These are phyloP conservation scores for Actias luna DNA, from an alignment of 2,888 invertebrate genomes.

Conservation along the genomic window DNA sequence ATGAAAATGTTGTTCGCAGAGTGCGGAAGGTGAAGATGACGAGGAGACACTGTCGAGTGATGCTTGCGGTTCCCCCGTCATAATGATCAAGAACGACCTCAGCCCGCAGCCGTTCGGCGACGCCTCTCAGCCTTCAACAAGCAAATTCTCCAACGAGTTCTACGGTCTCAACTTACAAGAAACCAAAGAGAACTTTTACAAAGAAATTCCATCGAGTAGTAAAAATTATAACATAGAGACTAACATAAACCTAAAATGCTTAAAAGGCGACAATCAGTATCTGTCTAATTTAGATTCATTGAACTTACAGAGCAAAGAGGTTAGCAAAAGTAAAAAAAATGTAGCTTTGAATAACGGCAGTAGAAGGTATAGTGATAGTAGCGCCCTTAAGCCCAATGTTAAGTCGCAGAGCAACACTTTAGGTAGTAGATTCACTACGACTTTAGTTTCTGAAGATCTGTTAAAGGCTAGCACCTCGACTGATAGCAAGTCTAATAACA, in stretches of 20 bases:
- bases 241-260: slow-evolving; percentile 55
- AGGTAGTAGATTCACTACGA: slow-evolving; percentile 69
- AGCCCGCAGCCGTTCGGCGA: slow-evolving; percentile 46
- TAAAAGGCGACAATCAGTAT: slow-evolving; percentile 47
- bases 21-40: slow-evolving; percentile 82
- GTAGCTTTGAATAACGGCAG: slow-evolving; percentile 65
- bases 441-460: slow-evolving; percentile 61
- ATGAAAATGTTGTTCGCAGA: slow-evolving; percentile 36
- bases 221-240: slow-evolving; percentile 65
- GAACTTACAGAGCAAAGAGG: slow-evolving; percentile 53
- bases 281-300: slow-evolving; percentile 52
- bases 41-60: slow-evolving; percentile 81
- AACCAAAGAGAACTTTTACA: slow-evolving; percentile 64
- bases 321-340: slow-evolving; percentile 45
- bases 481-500: slow-evolving; percentile 49
- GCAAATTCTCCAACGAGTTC: slow-evolving; percentile 48
- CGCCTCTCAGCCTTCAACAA: slow-evolving; percentile 48
- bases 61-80: slow-evolving; percentile 64
- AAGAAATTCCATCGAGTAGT: slow-evolving; percentile 70
- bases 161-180: slow-evolving; percentile 63
- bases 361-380: slow-evolving; percentile 67
- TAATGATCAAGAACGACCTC: slow-evolving; percentile 62
- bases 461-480: slow-evolving; percentile 47
- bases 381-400: slow-evolving; percentile 57
- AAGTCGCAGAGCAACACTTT: slow-evolving; percentile 40